Percentiles rank a stretch among this genome's conserved stretches.
These are phyloP conservation scores for Ictidomys tridecemlineatus DNA, from an alignment of 2,113 vertebrate species.

Conservation along the genomic window DNA sequence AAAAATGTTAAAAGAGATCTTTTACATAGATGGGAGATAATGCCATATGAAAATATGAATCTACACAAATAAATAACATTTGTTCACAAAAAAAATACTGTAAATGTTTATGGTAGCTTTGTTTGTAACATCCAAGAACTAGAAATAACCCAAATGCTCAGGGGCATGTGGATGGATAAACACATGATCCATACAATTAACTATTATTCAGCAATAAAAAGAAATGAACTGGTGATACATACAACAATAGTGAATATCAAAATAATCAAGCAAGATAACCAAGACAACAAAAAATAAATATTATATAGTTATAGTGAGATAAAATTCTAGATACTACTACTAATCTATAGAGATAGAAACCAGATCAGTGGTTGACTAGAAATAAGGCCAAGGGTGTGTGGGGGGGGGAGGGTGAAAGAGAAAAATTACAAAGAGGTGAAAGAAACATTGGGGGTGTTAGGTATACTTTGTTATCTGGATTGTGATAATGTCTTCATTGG, in stretches of 20 bases:
- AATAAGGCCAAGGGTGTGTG: neutral
- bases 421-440: neutral
- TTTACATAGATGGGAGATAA: too few relatives aligned
- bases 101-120: too few relatives aligned
- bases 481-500: neutral
- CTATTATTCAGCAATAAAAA: too few relatives aligned
- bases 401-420: neutral
- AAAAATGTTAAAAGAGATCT: too few relatives aligned
- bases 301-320: neutral
- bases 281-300: slow-evolving; percentile 19
- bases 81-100: too few relatives aligned
- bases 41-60: too few relatives aligned
- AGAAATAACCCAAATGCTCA: too few relatives aligned
- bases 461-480: neutral
- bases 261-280: slow-evolving; percentile 13
- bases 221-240: too few relatives aligned
- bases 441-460: neutral
- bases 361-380: neutral
- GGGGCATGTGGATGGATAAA: too few relatives aligned
- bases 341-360: slow-evolving; percentile 3
- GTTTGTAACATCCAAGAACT: too few relatives aligned
- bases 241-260: neutral
- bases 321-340: slow-evolving; percentile 39
- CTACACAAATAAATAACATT: too few relatives aligned
- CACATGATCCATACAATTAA: too few relatives aligned